Conservation (phyloP, 2,888 invertebrate species). For the Allygus modestus region DNA sequence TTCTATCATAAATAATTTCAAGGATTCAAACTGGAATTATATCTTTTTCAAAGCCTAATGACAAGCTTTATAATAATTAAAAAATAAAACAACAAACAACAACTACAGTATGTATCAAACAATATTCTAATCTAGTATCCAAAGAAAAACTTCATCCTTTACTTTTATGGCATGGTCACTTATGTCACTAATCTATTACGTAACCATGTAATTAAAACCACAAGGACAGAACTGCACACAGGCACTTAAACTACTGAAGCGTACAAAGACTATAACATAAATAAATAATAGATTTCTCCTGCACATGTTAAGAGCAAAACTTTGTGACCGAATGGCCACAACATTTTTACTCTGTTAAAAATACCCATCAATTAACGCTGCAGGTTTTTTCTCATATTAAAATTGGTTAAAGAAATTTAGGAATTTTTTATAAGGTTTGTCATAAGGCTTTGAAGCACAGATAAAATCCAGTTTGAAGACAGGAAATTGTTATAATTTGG, state of each 20-base stretch:
- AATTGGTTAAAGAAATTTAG: neutral
- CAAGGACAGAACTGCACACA: neutral
- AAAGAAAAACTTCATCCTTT: no score
- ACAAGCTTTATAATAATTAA: neutral
- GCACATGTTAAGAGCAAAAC: neutral
- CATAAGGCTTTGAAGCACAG: neutral
- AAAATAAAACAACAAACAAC: no score
- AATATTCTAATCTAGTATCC: no score
- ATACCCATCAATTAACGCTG: neutral
- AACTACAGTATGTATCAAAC: no score
- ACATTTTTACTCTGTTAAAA: neutral
- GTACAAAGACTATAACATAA: slow-evolving; percentile 18
- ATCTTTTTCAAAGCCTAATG: neutral
- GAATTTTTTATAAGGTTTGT: neutral
- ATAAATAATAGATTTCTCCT: slow-evolving; percentile 32
- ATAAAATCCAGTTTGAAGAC: slow-evolving; percentile 6
- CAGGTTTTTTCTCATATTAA: neutral
- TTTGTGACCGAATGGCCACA: neutral
- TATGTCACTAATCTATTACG: neutral
- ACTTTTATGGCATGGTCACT: no score
- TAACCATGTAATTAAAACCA: neutral
- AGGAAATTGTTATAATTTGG: slow-evolving; percentile 3
- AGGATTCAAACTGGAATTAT: slow-evolving; percentile 10
- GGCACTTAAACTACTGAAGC: slow-evolving; percentile 10
- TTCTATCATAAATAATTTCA: neutral